A percentile compares a stretch with the other conserved stretches of the same genome.
phyloP scores from a whole-genome alignment of 2,797 vertebrate genomes.

The Serranus cabrilla region DNA sequence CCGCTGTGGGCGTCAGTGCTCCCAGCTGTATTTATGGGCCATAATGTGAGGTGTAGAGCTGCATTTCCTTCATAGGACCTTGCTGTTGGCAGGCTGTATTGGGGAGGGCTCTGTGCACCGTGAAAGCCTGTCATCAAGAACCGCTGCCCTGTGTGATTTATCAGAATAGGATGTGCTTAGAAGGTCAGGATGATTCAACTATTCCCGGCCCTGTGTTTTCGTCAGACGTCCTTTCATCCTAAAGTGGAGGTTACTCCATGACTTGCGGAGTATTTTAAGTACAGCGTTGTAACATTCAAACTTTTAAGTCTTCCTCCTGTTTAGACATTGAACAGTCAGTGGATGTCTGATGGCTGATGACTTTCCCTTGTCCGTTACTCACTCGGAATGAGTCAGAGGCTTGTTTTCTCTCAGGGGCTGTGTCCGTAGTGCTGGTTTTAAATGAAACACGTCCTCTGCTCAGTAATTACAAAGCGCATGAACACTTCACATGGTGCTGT shows the following conservation, averaged over 20 bases:
- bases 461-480: conserved; percentile 64
- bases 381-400: conserved; percentile 41
- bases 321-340: conserved; percentile 5
- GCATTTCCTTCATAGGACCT: conserved; percentile 77
- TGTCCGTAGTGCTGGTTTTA: conserved; percentile 40
- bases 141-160: conserved; percentile 68
- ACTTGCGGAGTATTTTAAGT: conserved; percentile 10
- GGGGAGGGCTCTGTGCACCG: conserved; percentile 38
- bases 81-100: conserved; percentile 68
- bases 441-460: conserved; percentile 62
- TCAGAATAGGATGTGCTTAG: conserved; percentile 60
- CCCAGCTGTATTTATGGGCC: conserved; percentile 72
- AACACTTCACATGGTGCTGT: conserved; percentile 47
- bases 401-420: conserved; percentile 29
- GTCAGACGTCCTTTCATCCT: conserved; percentile 19
- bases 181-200: conserved; percentile 72
- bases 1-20: conserved; percentile 44
- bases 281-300: conserved; percentile 1
- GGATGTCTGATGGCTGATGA: conserved; percentile 36
- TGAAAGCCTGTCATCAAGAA: conserved; percentile 75
- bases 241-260: conserved; percentile 21
- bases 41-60: conserved; percentile 65
- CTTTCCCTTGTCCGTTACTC: conserved; percentile 39
- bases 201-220: conserved; percentile 22
- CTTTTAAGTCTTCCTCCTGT: conserved; percentile 19